These are phyloP conservation scores for Nasonia longicornis DNA, from an alignment of 1,140 invertebrate species.

Conservation along the genomic window DNA sequence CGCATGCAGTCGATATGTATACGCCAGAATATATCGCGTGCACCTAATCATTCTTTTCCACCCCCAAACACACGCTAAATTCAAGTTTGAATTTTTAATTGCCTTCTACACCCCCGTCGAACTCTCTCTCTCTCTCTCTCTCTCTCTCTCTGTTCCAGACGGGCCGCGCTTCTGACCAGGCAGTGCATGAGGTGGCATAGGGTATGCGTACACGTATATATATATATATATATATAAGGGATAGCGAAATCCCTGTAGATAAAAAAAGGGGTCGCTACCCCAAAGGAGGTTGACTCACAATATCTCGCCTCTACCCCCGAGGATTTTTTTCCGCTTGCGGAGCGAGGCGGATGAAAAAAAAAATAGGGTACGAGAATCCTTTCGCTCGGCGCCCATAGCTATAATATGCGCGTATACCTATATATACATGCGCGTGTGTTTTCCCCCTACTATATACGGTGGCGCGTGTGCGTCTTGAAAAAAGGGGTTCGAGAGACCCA, in stretches of 20 bases:
- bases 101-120: background rate
- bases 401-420: background rate
- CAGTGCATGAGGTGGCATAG: background rate
- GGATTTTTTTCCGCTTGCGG: slow-evolving; percentile 32
- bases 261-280: slow-evolving; percentile 31
- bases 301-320: slow-evolving; percentile 25
- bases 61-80: background rate
- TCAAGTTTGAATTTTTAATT: slow-evolving; percentile 4
- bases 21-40: background rate
- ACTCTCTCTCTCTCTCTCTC: background rate
- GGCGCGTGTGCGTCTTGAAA: slow-evolving; percentile 8
- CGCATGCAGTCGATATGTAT: background rate
- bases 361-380: slow-evolving; percentile 47
- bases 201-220: background rate
- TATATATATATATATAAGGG: background rate
- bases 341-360: slow-evolving; percentile 20
- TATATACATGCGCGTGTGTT: background rate
- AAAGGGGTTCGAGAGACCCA: slow-evolving; percentile 35
- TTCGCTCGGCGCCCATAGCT: background rate
- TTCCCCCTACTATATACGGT: background rate
- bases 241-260: slow-evolving; percentile 41
- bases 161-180: background rate
- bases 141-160: background rate
- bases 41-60: background rate
- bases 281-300: slow-evolving; percentile 32